These are phyloP conservation scores for Hesperia comma DNA, from an alignment of 2,888 invertebrate genomes.

Conservation along the genomic window DNA sequence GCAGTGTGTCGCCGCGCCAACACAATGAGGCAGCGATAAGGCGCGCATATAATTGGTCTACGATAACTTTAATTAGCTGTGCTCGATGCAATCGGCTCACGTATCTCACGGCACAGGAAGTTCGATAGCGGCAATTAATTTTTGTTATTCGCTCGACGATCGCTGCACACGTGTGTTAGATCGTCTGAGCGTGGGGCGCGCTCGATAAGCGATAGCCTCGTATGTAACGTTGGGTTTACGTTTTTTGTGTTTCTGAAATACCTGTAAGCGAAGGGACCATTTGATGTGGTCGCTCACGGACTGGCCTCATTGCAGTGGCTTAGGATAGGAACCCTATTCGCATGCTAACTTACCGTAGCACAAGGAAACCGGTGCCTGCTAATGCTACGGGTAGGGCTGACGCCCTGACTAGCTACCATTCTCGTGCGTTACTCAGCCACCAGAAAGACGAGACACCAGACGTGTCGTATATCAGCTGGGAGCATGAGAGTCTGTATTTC, in stretches of 20 bases:
- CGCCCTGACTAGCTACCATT: too few species aligned
- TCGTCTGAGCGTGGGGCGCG: constrained; percentile 7
- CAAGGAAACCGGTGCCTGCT: too few species aligned
- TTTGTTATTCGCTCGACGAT: constrained; percentile 44
- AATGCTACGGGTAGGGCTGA: too few species aligned
- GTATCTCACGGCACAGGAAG: constrained; percentile 72
- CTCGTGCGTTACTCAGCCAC: too few species aligned
- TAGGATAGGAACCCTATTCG: too few species aligned
- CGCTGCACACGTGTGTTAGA: constrained; percentile 41
- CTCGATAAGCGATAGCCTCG: constrained; percentile 29
- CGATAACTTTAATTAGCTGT: constrained; percentile 77
- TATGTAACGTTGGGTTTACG: background rate
- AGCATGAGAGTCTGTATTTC: too few species aligned
- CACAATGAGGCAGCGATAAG: constrained; percentile 76
- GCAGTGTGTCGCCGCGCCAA: constrained; percentile 52
- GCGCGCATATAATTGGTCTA: constrained; percentile 75
- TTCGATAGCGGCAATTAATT: constrained; percentile 54
- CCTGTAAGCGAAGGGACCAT: too few species aligned
- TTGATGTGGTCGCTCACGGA: too few species aligned
- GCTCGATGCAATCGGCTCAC: constrained; percentile 64
- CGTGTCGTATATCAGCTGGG: too few species aligned
- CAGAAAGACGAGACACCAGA: too few species aligned
- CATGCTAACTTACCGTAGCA: too few species aligned
- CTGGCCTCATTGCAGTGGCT: too few species aligned
- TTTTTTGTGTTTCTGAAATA: background rate